phyloP scores from a whole-genome alignment of 2,113 vertebrate species.

The Murina feae region DNA sequence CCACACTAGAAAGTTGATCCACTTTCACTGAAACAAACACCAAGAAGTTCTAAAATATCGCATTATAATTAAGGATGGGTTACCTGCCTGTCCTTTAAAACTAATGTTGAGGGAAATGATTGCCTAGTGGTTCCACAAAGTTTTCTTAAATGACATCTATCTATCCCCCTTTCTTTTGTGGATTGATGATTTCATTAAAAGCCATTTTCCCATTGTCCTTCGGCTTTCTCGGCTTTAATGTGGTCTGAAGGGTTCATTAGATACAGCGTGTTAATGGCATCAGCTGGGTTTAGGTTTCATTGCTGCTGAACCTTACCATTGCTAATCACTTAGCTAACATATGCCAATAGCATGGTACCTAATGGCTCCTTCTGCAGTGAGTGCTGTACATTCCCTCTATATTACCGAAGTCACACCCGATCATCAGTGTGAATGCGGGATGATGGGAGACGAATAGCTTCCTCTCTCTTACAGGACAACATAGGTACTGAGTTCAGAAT shows the following conservation, averaged over 20 bases:
- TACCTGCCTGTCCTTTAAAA: not conserved
- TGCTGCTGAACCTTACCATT: constrained; percentile 40
- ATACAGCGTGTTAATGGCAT: constrained; percentile 53
- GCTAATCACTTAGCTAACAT: constrained; percentile 58
- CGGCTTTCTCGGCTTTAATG: constrained; percentile 22
- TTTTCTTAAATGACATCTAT: not conserved
- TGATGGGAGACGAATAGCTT: not conserved
- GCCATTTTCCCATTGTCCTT: constrained; percentile 41
- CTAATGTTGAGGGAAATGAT: not conserved
- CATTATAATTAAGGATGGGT: not conserved
- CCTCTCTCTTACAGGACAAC: not conserved
- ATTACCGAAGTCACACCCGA: constrained; percentile 36
- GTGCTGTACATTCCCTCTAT: constrained; percentile 33
- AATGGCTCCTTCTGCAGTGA: not conserved
- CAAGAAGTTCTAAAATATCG: not conserved
- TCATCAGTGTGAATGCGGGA: not conserved
- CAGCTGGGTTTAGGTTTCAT: constrained; percentile 61
- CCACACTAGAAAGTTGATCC: not conserved
- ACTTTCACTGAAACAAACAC: not conserved
- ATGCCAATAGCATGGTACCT: not conserved
- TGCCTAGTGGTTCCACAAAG: not conserved
- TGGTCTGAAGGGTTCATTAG: constrained; percentile 57
- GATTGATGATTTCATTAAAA: constrained; percentile 37
- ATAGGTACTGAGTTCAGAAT: not conserved
- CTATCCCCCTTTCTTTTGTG: not conserved